Evolutionary conservation across 1,140 invertebrate species (phyloP).

Genomic region (Lamellibrachia luymesi): DNA sequence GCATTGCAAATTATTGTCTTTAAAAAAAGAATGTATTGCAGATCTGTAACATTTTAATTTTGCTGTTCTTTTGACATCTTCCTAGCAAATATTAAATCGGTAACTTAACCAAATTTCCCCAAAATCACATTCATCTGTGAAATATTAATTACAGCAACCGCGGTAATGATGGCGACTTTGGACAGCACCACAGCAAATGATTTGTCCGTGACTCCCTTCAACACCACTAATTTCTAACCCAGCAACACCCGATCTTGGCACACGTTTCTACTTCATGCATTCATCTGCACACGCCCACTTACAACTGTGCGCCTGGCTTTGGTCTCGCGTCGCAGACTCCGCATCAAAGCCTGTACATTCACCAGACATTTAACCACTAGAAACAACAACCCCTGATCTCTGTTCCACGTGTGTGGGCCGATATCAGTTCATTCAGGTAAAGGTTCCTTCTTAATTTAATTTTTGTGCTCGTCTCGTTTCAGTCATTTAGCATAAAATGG

Average conservation of each 20-base stretch:
- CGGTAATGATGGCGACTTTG: not conserved
- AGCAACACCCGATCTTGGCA: not conserved
- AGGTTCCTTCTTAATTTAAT: too few species aligned
- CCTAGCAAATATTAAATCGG: too few species aligned
- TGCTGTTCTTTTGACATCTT: too few species aligned
- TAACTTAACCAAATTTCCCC: too few species aligned
- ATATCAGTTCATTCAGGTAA: too few species aligned
- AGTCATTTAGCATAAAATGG: too few species aligned
- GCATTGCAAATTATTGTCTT: too few species aligned
- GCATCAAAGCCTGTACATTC: slow-evolving; percentile 8
- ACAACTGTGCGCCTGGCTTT: not conserved
- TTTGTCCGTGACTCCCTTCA: not conserved
- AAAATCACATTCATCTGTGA: too few species aligned
- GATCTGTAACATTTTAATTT: too few species aligned
- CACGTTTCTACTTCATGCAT: not conserved
- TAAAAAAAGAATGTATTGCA: too few species aligned
- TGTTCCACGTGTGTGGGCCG: too few species aligned
- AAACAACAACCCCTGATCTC: not conserved
- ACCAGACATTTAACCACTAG: not conserved
- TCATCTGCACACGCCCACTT: not conserved
- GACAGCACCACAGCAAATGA: not conserved
- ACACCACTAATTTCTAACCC: not conserved
- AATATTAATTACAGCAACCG: not conserved
- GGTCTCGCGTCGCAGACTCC: not conserved
- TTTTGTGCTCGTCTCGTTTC: too few species aligned